Conservation (phyloP, 2,888 invertebrate genomes). For the Malthinus flaveolus region DNA sequence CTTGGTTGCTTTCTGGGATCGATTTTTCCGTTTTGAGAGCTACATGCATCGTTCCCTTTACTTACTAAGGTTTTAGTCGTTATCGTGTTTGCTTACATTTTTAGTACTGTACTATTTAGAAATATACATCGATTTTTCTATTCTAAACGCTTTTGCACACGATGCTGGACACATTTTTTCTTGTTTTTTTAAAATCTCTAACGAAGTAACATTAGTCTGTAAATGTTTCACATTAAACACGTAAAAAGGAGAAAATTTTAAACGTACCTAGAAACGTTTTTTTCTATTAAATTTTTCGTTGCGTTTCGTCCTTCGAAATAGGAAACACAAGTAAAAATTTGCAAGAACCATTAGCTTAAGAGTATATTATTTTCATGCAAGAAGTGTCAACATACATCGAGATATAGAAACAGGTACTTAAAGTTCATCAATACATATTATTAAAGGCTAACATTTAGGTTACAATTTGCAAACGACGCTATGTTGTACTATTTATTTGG, state of each 20-base stretch:
- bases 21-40: too few species aligned
- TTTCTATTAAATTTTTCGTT: slow-evolving; percentile 9
- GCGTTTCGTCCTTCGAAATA: not conserved
- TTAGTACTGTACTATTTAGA: slow-evolving; percentile 25
- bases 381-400: slow-evolving; percentile 26
- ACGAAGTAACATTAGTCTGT: slow-evolving; percentile 1
- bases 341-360: slow-evolving; percentile 14
- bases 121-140: slow-evolving; percentile 31
- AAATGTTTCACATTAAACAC: slow-evolving; percentile 24
- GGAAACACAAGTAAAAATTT: slow-evolving; percentile 1
- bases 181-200: slow-evolving; percentile 20
- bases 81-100: slow-evolving; percentile 2
- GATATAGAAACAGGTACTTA: slow-evolving; percentile 35
- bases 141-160: slow-evolving; percentile 29
- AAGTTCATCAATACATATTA: slow-evolving; percentile 32
- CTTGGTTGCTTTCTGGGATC: not conserved
- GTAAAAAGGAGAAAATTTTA: slow-evolving; percentile 23
- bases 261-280: slow-evolving; percentile 20
- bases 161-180: slow-evolving; percentile 26
- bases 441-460: slow-evolving; percentile 30
- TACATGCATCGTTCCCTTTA: too few species aligned
- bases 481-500: slow-evolving; percentile 24
- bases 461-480: slow-evolving; percentile 24
- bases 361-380: slow-evolving; percentile 25
- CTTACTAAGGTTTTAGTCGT: not conserved